These are phyloP conservation scores for Hippolais icterina DNA, from an alignment of 2,113 vertebrate genomes.

Conservation along the genomic window DNA sequence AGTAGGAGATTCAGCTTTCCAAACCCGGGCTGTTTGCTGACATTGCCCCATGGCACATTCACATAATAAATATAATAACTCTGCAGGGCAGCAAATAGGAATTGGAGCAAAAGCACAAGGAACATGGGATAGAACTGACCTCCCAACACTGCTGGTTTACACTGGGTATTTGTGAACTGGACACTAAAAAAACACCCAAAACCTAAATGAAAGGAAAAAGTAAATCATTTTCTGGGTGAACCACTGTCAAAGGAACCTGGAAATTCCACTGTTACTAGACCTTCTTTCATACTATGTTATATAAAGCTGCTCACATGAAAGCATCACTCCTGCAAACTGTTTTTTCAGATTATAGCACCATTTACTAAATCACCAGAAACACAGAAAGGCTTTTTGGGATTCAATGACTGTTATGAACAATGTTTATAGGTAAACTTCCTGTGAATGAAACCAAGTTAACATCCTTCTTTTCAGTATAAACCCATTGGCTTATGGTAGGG, in stretches of 20 bases:
- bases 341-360: not conserved
- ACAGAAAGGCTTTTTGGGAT: not conserved
- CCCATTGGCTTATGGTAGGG: not conserved
- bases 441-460: not conserved
- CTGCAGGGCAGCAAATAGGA: not conserved
- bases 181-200: not conserved
- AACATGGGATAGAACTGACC: not conserved
- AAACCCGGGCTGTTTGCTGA: not conserved
- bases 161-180: not conserved
- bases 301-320: not conserved
- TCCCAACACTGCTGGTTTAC: not conserved
- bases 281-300: not conserved
- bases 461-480: not conserved
- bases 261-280: not conserved
- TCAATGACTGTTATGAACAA: not conserved
- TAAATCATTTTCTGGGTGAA: not conserved
- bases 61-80: not conserved
- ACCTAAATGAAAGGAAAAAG: not conserved
- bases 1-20: not conserved
- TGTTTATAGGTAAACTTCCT: not conserved
- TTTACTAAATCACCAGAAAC: not conserved
- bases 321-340: not conserved
- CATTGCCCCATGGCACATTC: not conserved
- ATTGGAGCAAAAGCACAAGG: not conserved
- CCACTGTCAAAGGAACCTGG: not conserved